Evolutionary conservation across 1,140 invertebrate genomes (phyloP).

Genomic region (Microplitis mediator): DNA sequence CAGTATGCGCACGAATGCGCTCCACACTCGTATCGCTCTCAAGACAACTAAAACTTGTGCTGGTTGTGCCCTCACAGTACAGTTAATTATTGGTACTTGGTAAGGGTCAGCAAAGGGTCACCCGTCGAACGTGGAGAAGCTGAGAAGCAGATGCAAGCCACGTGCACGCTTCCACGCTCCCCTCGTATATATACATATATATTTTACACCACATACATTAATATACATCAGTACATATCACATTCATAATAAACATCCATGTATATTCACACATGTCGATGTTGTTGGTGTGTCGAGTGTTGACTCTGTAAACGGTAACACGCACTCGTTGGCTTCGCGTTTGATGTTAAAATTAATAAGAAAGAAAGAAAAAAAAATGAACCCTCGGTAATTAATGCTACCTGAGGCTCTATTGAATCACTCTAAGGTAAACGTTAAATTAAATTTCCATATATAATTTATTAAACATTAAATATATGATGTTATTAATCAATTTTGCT

Average conservation of each 20-base stretch:
- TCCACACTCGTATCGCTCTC: constrained; percentile 34
- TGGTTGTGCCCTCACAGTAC: constrained; percentile 25
- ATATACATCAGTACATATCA: neutral
- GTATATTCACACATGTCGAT: constrained; percentile 20
- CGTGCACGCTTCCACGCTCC: constrained; percentile 38
- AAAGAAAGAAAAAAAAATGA: neutral
- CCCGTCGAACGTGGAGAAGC: constrained; percentile 39
- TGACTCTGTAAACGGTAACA: constrained; percentile 19
- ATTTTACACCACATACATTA: neutral
- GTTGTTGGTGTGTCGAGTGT: constrained; percentile 3
- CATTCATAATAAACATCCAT: neutral
- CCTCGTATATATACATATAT: neutral
- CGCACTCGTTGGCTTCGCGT: neutral
- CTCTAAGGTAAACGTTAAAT: neutral
- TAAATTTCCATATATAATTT: neutral
- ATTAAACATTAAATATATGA: neutral
- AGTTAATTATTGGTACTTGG: constrained; percentile 55
- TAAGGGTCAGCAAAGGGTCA: constrained; percentile 46
- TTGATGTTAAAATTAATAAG: neutral
- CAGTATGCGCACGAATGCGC: constrained; percentile 18
- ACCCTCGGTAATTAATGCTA: neutral
- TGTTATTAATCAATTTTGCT: constrained; percentile 33
- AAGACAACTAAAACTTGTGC: neutral
- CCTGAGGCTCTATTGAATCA: neutral
- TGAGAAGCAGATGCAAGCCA: constrained; percentile 50